Conservation (phyloP, 2,888 invertebrate species). For the Thelaira solivaga region DNA sequence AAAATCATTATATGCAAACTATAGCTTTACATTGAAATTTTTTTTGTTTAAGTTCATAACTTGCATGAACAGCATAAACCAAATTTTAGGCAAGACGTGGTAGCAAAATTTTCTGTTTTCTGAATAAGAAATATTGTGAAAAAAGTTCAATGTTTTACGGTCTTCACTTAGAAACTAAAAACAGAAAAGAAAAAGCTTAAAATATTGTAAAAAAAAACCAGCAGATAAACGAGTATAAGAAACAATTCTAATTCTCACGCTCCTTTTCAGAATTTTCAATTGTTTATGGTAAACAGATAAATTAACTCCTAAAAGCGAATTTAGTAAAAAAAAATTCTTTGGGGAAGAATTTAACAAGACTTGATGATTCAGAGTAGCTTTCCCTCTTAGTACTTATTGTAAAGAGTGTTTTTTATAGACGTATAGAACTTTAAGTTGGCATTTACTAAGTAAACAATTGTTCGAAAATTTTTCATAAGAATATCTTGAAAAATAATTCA, state of each 20-base stretch:
- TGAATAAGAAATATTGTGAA: neutral
- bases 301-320: constrained; percentile 12
- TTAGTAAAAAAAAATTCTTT: too few species aligned
- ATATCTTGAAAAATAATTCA: too few species aligned
- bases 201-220: constrained; percentile 14
- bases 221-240: constrained; percentile 5
- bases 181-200: neutral
- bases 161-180: neutral
- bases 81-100: constrained; percentile 42
- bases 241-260: constrained; percentile 51
- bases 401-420: too few species aligned
- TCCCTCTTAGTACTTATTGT: too few species aligned
- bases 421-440: too few species aligned
- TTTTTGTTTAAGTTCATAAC: constrained; percentile 51
- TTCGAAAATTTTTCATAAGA: too few species aligned
- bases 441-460: too few species aligned
- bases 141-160: constrained; percentile 6
- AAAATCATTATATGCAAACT: constrained; percentile 11
- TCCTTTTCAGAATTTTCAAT: constrained; percentile 40
- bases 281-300: neutral
- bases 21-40: constrained; percentile 29
- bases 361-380: too few species aligned
- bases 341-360: too few species aligned
- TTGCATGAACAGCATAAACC: constrained; percentile 50
- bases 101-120: constrained; percentile 20